Conservation (phyloP, 2,797 vertebrate species). For the Peromyscus nudipes region DNA sequence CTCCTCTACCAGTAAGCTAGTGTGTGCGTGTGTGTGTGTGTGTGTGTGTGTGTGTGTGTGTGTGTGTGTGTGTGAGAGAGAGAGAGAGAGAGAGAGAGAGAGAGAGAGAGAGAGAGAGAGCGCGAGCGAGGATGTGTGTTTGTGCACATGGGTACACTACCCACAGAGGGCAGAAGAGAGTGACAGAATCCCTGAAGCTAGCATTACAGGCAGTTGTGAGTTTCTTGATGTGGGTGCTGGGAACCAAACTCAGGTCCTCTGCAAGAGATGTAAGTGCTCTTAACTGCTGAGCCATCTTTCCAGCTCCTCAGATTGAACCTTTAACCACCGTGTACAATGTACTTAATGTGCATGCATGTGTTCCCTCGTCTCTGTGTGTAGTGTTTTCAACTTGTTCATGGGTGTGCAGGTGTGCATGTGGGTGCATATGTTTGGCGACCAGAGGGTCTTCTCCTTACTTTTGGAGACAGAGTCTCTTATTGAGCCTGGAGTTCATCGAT, state of each 20-base stretch:
- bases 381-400: background rate
- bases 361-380: no score
- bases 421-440: background rate
- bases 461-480: background rate
- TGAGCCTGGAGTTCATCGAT: background rate
- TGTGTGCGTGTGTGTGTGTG: background rate
- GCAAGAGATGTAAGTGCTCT: background rate
- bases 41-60: background rate
- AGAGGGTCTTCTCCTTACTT: background rate
- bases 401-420: background rate
- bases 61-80: no score
- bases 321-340: constrained; percentile 4
- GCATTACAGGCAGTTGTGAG: background rate
- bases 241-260: background rate
- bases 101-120: background rate
- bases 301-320: background rate
- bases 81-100: background rate
- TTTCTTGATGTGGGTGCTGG: background rate
- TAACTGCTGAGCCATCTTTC: background rate
- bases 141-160: background rate
- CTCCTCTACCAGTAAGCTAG: background rate
- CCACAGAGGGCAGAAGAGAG: background rate
- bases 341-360: background rate
- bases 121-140: fast-evolving
- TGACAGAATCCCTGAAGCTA: background rate